Percentiles rank a stretch among this genome's conserved stretches.
Evolutionary conservation across 2,113 vertebrate species (phyloP).

Genomic region (Paraplagusia blochii): DNA sequence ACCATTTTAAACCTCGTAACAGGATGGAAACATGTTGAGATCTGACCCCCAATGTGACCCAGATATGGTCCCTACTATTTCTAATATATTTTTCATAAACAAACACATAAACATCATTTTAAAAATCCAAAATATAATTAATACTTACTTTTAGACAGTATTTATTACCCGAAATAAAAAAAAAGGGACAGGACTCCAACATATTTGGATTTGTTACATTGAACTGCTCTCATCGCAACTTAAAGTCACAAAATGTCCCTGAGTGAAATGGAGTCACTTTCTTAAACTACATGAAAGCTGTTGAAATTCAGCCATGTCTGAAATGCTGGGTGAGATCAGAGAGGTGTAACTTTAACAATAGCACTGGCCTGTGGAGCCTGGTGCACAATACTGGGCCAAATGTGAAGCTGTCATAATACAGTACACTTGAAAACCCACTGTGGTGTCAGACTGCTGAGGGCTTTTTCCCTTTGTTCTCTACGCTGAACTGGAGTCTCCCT

Average conservation of each 20-base stretch:
- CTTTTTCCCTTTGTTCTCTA: slow-evolving; percentile 7
- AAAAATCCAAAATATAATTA: no score
- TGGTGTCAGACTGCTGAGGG: slow-evolving; percentile 5
- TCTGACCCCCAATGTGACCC: no score
- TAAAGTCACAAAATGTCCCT: slow-evolving; percentile 42
- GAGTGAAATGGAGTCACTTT: slow-evolving; percentile 25
- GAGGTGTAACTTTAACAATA: slow-evolving; percentile 17
- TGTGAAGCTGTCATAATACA: slow-evolving; percentile 19
- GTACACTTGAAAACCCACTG: slow-evolving; percentile 32
- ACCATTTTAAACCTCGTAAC: no score
- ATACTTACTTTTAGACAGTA: no score
- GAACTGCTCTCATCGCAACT: slow-evolving; percentile 15
- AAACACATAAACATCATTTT: no score
- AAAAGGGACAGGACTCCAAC: slow-evolving; percentile 29
- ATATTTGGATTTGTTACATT: slow-evolving; percentile 23
- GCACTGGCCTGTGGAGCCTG: slow-evolving; percentile 20
- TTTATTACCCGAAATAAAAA: no score
- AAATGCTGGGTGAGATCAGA: slow-evolving; percentile 14
- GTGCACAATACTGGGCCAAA: slow-evolving; percentile 22
- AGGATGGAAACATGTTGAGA: no score
- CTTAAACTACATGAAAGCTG: slow-evolving; percentile 48
- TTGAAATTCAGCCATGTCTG: slow-evolving; percentile 37
- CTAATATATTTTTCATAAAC: no score
- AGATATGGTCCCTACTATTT: no score
- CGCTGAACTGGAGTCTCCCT: slow-evolving; percentile 27